These are phyloP conservation scores for Odontothrips loti DNA, from an alignment of 2,888 invertebrate genomes.

Conservation along the genomic window DNA sequence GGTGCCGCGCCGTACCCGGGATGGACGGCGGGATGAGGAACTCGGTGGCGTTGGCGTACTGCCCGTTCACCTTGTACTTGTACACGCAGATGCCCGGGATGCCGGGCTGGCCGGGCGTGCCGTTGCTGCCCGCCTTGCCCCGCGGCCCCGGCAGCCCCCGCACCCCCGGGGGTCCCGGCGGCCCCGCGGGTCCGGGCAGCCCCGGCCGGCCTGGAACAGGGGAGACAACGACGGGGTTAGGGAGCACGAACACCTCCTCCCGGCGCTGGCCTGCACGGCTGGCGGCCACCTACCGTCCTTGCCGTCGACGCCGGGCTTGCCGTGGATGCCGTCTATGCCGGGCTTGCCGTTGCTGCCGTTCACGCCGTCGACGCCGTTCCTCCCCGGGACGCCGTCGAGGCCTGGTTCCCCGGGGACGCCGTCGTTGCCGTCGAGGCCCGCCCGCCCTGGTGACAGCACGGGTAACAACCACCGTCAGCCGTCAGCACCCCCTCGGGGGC, in stretches of 20 bases:
- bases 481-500: background rate
- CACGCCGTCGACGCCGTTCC: slow-evolving; percentile 75
- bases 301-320: slow-evolving; percentile 66
- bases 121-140: slow-evolving; percentile 65
- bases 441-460: slow-evolving; percentile 53
- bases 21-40: slow-evolving; percentile 83
- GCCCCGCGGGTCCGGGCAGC: background rate
- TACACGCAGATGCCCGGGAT: slow-evolving; percentile 55
- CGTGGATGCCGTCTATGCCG: slow-evolving; percentile 65
- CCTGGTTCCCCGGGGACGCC: slow-evolving; percentile 90
- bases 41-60: slow-evolving; percentile 57
- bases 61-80: slow-evolving; percentile 58
- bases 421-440: slow-evolving; percentile 79
- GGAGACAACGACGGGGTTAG: too few species aligned
- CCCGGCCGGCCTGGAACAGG: background rate
- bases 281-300: slow-evolving; percentile 53
- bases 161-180: slow-evolving; percentile 8
- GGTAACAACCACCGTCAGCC: background rate
- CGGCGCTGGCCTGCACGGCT: too few species aligned
- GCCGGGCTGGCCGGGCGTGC: slow-evolving; percentile 74
- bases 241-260: too few species aligned
- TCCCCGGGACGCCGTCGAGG: slow-evolving; percentile 77
- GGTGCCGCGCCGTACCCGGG: slow-evolving; percentile 58
- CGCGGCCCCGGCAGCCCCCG: slow-evolving; percentile 58
- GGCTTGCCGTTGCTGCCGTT: slow-evolving; percentile 68